A percentile compares a stretch with the other conserved stretches of the same genome.
phyloP scores from a whole-genome alignment of 2,797 vertebrate genomes.

The Dendrocincla fuliginosa region DNA sequence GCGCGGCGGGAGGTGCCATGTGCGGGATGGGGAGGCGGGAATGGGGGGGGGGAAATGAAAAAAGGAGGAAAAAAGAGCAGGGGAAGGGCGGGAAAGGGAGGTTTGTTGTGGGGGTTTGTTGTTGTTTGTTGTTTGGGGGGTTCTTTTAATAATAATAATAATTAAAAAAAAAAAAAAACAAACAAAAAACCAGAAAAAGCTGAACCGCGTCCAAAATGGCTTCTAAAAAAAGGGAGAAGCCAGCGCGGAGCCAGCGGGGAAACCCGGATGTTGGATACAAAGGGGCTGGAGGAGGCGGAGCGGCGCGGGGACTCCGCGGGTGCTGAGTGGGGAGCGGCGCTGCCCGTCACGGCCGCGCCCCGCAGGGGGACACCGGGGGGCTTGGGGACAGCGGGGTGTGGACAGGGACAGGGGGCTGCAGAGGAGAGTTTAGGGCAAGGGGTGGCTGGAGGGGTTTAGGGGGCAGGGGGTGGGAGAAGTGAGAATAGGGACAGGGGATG shows the following conservation, averaged over 20 bases:
- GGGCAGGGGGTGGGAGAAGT: background rate
- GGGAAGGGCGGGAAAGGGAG: background rate
- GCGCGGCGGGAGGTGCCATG: constrained; percentile 17
- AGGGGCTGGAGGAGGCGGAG: constrained; percentile 73
- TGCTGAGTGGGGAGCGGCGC: constrained; percentile 12
- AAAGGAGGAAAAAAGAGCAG: no score
- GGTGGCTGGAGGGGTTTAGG: no score
- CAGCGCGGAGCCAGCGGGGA: constrained; percentile 82
- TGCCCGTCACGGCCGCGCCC: constrained; percentile 23
- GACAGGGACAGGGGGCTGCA: no score
- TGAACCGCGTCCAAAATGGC: constrained; percentile 94
- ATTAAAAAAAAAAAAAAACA: background rate
- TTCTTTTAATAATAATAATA: background rate
- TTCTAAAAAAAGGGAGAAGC: constrained; percentile 80
- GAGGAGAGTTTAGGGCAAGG: background rate
- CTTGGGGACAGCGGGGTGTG: background rate
- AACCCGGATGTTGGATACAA: constrained; percentile 95
- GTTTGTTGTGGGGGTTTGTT: background rate
- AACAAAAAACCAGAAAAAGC: constrained; percentile 72
- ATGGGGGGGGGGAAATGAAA: background rate
- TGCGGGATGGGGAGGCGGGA: background rate
- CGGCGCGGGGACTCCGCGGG: constrained; percentile 8
- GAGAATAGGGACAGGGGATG: no score
- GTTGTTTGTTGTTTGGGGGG: background rate
- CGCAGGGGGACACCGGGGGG: background rate